A percentile compares a stretch with the other conserved stretches of the same genome.
phyloP scores from a whole-genome alignment of 2,888 invertebrate genomes.

The Prostheceraeus crozeri region DNA sequence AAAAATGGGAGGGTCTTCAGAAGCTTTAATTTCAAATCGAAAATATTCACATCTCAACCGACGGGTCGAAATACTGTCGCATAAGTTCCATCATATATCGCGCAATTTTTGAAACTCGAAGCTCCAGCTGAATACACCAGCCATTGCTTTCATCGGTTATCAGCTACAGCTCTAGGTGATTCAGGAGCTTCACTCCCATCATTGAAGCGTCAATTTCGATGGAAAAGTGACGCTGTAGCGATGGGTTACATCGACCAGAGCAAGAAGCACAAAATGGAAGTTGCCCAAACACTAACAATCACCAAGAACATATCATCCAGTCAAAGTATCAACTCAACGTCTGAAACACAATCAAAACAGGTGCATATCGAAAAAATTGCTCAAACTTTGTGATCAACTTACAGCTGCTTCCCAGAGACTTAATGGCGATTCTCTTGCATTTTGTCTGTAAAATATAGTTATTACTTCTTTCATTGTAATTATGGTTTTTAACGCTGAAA shows the following conservation, averaged over 20 bases:
- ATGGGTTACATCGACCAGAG: conserved; percentile 1
- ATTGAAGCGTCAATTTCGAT: conserved; percentile 4
- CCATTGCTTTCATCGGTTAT: background rate
- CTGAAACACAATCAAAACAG: too few species aligned
- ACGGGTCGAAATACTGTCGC: conserved; percentile 15
- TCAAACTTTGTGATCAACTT: too few species aligned
- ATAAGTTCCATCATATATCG: background rate
- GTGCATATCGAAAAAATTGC: too few species aligned
- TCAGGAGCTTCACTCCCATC: background rate
- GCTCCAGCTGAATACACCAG: background rate
- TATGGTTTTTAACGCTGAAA: too few species aligned
- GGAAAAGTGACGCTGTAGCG: conserved; percentile 4
- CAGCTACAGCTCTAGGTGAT: conserved; percentile 21
- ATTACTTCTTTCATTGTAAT: too few species aligned
- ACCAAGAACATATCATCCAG: too few species aligned
- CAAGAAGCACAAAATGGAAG: conserved; percentile 3
- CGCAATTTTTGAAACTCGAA: conserved; percentile 3
- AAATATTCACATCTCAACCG: background rate
- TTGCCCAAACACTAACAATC: too few species aligned
- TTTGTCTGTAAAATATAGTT: too few species aligned
- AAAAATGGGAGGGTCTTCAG: conserved; percentile 3
- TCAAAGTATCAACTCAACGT: too few species aligned
- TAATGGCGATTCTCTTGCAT: too few species aligned
- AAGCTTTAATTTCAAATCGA: conserved; percentile 11
- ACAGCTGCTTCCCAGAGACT: too few species aligned